Evolutionary conservation across 23 tunicate genomes (phyloP).

Genomic region (Styela clava): DNA sequence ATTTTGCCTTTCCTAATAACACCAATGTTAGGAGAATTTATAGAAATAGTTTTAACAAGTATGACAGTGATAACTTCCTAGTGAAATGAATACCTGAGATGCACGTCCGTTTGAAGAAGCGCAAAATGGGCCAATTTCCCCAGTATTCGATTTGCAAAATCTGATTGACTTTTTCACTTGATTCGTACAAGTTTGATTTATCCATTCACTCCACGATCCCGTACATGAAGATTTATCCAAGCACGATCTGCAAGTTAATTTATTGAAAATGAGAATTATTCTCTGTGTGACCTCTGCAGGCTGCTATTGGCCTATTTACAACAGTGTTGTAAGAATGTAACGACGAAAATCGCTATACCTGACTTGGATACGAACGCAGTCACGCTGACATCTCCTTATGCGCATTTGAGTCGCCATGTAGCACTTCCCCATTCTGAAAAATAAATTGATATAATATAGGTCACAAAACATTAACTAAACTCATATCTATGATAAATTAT

Average conservation of each 20-base stretch:
- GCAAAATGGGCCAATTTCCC: not conserved
- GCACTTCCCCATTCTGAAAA: not conserved
- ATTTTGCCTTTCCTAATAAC: too few relatives aligned
- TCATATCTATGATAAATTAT: too few relatives aligned
- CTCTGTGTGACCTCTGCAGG: too few relatives aligned
- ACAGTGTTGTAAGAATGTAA: too few relatives aligned
- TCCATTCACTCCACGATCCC: not conserved
- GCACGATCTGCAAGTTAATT: not conserved
- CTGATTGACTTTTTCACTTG: not conserved
- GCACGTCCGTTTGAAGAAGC: not conserved
- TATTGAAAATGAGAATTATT: too few relatives aligned
- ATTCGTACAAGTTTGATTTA: not conserved
- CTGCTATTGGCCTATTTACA: too few relatives aligned
- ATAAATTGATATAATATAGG: too few relatives aligned
- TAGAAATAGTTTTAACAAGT: too few relatives aligned
- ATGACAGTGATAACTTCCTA: too few relatives aligned
- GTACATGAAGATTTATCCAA: not conserved
- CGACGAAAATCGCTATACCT: too few relatives aligned
- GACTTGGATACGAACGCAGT: not conserved
- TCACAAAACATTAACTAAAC: too few relatives aligned
- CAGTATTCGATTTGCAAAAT: not conserved
- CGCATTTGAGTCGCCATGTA: not conserved
- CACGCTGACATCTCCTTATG: not conserved
- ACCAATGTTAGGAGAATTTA: too few relatives aligned
- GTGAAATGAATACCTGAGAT: slow-evolving; percentile 10